Base-by-base conservation (phyloP, 2,888 invertebrate species). In the Eilema depressum region DNA sequence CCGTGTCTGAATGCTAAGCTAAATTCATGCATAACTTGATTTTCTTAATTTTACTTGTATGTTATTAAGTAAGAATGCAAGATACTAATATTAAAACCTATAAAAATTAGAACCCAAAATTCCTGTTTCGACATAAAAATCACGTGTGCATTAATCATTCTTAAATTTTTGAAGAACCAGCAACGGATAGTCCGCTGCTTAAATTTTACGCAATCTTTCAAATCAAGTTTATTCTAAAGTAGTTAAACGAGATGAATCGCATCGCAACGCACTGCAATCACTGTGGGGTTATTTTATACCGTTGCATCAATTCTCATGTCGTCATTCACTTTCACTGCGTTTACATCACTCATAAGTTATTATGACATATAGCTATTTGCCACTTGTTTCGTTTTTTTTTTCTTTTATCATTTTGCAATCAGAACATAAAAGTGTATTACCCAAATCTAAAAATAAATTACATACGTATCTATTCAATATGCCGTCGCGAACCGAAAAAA, bases 271-370 rank as follows among this genome's bases (percentile, higher is more conserved):
- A 53, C 53, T 65, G 59, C n/a, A 65, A 65, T 25, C 60, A 61
- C 28, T 61, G 53, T 53, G 59, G 33, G 25, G 47, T 64, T 53
- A 62, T 66, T 70, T 68, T 17, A 61, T 59, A 53, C 60, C 56
- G 37, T 82, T 85, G 75, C 85, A 75, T 77, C 79, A 81, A 81
- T 75, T 75, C 57, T 61, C 25, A 66, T 77, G 73, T 65, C 81
- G 76, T 76, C 75, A 80, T 65, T n/a, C 26, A 81, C 86, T 86
- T 86, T 86, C 85, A 86, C 85, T 76, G 63, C 30, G n/a, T 64
- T 84, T 84, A 74, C 85, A 73, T 76, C 78, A 84, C 71, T 69
- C 71, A 63, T 70, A 69, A 76, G 69, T 70, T 73, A 76, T 79
- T 84, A 75, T 75, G 64, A 78, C 71, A 78, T 14, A 68, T 63